Percentiles rank a stretch among this genome's conserved stretches.
Conservation (phyloP, 2,113 vertebrate genomes). For the Spermophilus dauricus region DNA sequence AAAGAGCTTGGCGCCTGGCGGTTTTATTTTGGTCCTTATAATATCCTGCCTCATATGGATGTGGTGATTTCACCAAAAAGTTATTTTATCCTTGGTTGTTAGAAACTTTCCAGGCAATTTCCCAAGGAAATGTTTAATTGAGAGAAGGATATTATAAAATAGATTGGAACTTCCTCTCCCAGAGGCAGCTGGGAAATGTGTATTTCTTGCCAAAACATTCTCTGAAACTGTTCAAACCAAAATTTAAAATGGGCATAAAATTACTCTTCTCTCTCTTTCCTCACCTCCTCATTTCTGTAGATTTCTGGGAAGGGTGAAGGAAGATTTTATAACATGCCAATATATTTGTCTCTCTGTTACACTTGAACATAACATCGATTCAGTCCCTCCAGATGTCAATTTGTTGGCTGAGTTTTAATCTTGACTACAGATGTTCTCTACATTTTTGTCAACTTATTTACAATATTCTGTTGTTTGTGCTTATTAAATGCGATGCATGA, state of each 20-base stretch:
- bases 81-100: conserved; percentile 68
- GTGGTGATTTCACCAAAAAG: neutral
- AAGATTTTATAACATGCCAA: neutral
- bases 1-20: conserved; percentile 56
- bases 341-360: neutral
- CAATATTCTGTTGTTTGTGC: neutral
- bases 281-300: neutral
- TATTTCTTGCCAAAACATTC: conserved; percentile 67
- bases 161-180: conserved; percentile 68
- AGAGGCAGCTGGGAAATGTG: conserved; percentile 59
- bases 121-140: conserved; percentile 77
- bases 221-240: conserved; percentile 58
- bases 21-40: conserved; percentile 68
- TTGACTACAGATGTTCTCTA: neutral
- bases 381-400: neutral
- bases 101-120: conserved; percentile 73
- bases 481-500: conserved; percentile 11
- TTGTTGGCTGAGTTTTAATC: conserved; percentile 16
- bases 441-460: neutral
- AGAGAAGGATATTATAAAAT: conserved; percentile 66
- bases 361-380: neutral
- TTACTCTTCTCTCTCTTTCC: neutral
- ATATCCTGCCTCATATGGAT: conserved; percentile 18
- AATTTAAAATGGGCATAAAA: conserved; percentile 51
- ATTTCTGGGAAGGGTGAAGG: conserved; percentile 30